Percentiles rank a stretch among this genome's conserved stretches.
Conservation (phyloP, 2,888 invertebrate species). For the Xylota sylvarum region DNA sequence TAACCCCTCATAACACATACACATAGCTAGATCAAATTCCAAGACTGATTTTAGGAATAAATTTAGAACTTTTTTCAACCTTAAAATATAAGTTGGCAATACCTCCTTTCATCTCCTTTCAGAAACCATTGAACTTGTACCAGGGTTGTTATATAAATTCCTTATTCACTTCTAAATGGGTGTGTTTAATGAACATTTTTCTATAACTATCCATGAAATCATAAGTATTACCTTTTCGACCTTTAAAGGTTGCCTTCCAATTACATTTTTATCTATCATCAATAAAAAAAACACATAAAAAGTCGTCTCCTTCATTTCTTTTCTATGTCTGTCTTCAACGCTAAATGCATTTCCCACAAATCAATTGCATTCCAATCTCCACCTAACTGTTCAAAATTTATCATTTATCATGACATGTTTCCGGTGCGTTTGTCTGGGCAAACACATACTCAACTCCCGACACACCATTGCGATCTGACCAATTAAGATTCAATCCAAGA, state of each 20-base stretch:
- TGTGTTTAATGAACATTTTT: background rate
- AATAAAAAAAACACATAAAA: background rate
- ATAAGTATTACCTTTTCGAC: background rate
- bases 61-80: no score
- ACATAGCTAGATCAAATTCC: no score
- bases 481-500: slow-evolving; percentile 76
- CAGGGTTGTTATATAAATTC: no score
- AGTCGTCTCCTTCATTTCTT: slow-evolving; percentile 12
- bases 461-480: slow-evolving; percentile 41
- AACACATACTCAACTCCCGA: background rate
- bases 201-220: no score
- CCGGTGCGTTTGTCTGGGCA: slow-evolving; percentile 66
- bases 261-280: background rate
- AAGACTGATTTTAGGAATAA: no score
- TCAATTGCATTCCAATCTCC: slow-evolving; percentile 67
- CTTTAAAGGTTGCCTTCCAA: background rate
- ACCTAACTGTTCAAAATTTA: slow-evolving; percentile 71
- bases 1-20: no score
- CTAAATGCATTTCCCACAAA: slow-evolving; percentile 39
- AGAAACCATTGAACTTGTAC: no score
- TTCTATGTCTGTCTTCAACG: slow-evolving; percentile 16
- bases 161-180: no score
- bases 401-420: slow-evolving; percentile 73
- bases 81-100: no score
- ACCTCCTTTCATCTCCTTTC: no score